Percentiles rank a stretch among this genome's conserved stretches.
These are phyloP conservation scores for Ceyx melanurus DNA, from an alignment of 2,113 vertebrate genomes.

Conservation along the genomic window DNA sequence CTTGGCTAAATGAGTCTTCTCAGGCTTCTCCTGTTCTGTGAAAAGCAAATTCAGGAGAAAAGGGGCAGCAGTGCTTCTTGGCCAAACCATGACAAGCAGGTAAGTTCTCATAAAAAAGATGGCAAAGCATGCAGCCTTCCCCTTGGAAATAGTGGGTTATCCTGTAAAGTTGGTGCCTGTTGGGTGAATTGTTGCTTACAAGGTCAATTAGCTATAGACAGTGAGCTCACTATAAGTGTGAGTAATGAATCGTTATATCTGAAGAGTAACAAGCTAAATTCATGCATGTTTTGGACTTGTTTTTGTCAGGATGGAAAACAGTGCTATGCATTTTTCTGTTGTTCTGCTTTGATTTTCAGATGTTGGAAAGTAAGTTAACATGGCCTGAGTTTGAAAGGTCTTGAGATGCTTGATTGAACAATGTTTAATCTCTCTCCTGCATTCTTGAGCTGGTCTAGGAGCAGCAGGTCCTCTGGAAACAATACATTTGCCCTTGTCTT, in stretches of 20 bases:
- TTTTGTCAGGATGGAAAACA: slow-evolving; percentile 14
- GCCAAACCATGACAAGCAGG: background rate
- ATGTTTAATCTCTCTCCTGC: background rate
- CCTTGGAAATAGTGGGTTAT: background rate
- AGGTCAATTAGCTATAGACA: slow-evolving; percentile 22
- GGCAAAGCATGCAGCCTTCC: background rate
- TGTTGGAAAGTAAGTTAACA: background rate
- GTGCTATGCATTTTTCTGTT: background rate
- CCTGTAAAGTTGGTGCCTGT: background rate
- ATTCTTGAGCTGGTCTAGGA: background rate
- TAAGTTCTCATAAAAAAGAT: background rate
- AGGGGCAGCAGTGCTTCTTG: background rate
- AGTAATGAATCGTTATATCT: background rate
- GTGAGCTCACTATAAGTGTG: background rate
- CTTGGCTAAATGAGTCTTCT: background rate
- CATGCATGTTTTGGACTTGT: background rate
- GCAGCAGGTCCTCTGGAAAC: background rate
- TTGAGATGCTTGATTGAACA: background rate
- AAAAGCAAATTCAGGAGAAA: background rate
- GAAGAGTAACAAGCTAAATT: background rate
- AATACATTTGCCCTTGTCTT: background rate
- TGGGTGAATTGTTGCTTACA: background rate
- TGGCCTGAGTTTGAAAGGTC: background rate
- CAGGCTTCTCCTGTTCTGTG: background rate
- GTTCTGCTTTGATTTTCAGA: background rate